These are phyloP conservation scores for Chrysocyon brachyurus DNA, from an alignment of 2,797 vertebrate genomes.

Conservation along the genomic window DNA sequence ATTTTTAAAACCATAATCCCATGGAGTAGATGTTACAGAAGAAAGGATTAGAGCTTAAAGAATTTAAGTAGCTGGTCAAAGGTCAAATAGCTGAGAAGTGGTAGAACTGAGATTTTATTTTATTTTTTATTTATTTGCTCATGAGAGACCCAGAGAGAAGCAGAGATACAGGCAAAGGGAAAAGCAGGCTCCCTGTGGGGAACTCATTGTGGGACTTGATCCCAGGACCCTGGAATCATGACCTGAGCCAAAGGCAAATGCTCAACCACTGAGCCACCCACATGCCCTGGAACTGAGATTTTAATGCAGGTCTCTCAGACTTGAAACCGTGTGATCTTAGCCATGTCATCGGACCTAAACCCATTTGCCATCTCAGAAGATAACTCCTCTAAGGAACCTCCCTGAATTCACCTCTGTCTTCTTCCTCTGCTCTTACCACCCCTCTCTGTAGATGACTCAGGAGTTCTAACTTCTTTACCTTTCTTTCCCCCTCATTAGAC, in stretches of 20 bases:
- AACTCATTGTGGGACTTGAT: too few relatives aligned
- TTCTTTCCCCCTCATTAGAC: not conserved
- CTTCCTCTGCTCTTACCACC: not conserved
- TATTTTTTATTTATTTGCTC: too few relatives aligned
- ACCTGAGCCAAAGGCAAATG: too few relatives aligned
- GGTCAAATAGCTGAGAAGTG: not conserved
- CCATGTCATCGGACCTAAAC: not conserved
- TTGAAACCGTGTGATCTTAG: not conserved
- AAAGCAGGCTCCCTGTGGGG: too few relatives aligned
- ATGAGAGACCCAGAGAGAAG: too few relatives aligned
- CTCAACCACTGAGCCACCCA: too few relatives aligned
- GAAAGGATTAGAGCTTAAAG: not conserved
- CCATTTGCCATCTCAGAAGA: not conserved
- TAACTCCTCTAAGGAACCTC: not conserved
- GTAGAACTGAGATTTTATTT: not conserved
- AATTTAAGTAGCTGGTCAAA: not conserved
- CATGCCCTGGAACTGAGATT: not conserved
- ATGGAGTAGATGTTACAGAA: not conserved
- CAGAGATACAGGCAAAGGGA: too few relatives aligned
- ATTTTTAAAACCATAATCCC: not conserved
- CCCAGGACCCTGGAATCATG: too few relatives aligned
- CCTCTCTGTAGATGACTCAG: not conserved
- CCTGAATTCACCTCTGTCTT: fast-evolving
- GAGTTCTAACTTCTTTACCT: not conserved
- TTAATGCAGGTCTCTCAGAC: not conserved